Evolutionary conservation across 2,888 invertebrate genomes (phyloP), one percentile per base, ranked within the genome.

Genomic region (Drosophila infuscata): DNA sequence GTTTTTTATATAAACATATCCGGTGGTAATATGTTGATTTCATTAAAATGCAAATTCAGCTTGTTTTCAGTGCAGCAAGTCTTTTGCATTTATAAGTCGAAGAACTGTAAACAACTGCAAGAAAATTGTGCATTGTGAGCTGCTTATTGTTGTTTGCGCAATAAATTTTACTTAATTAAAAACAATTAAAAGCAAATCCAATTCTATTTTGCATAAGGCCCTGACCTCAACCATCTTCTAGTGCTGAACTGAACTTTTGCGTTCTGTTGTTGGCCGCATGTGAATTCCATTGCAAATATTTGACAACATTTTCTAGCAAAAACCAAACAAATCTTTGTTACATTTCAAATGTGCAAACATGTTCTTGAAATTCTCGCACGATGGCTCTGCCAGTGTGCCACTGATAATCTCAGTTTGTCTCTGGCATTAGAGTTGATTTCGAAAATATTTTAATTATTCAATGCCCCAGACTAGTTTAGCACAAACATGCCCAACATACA

Each of bases 151-250:
- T 83, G 77, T 88, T 91, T 90, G 77, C 70, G 72, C 80, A 76
- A 91, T 89, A 90, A 91, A 90, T 91, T 88, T 77, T 78, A 79
- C 84, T 84, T 91, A 90, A 90, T 90, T 90, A 91, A 91, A 90
- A 91, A 91, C 90, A 91, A 90, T 91, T 91, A 89, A 87, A 90
- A 91, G 88, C 84, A 86, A 91, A 91, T 91, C 77, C 83, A 72
- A 79, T 81, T 78, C 68, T 64, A 60, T 65, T 82, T 75, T 79
- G 67, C 83, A 73, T 77, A 68, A 20, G 15, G 49, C 56, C 61
- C 41, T 67, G 51, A 52, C 61, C 63, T 33, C 60, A 58, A 62
- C 53, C 68, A 61, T 53, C 32, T 58, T 52, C 49, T 57, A 36
- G 41, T 61, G 8, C 29, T 49, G 36, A 20, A 25, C 11, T 7